Conservation (phyloP, 1,140 invertebrate genomes). For the Pseudomyrmex gracilis region DNA sequence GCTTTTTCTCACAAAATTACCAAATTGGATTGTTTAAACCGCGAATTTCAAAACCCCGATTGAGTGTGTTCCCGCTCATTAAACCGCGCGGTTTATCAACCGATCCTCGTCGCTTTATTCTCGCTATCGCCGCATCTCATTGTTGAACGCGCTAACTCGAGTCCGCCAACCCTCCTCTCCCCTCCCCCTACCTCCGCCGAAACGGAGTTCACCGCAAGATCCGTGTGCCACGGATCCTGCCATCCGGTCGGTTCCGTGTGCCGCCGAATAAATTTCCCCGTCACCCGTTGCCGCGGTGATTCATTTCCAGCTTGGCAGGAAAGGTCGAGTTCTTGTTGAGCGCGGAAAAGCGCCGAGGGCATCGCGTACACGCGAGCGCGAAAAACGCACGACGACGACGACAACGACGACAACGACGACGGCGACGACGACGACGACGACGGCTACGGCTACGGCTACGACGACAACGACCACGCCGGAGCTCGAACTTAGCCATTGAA, state of each 20-base stretch:
- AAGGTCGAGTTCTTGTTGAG: slow-evolving; percentile 25
- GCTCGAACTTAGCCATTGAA: slow-evolving; percentile 49
- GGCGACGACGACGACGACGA: slow-evolving; percentile 24
- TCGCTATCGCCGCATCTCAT: neutral
- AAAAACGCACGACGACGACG: slow-evolving; percentile 41
- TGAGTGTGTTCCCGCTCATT: too few relatives aligned
- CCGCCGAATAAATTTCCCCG: slow-evolving; percentile 66
- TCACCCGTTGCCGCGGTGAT: slow-evolving; percentile 41
- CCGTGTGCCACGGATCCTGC: slow-evolving; percentile 8
- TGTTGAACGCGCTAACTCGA: slow-evolving; percentile 7
- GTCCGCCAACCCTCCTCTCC: slow-evolving; percentile 1
- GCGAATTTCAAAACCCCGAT: too few relatives aligned
- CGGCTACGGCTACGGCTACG: too few relatives aligned
- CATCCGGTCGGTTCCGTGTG: neutral
- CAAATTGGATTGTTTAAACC: too few relatives aligned
- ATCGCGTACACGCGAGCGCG: slow-evolving; percentile 1
- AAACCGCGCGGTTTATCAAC: neutral
- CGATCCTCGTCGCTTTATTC: neutral
- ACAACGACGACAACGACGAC: too few relatives aligned
- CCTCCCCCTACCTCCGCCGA: too few relatives aligned
- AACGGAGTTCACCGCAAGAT: slow-evolving; percentile 20
- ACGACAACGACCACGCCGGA: slow-evolving; percentile 2
- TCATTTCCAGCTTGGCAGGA: slow-evolving; percentile 31
- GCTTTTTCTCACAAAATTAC: too few relatives aligned
- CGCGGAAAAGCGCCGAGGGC: neutral